Evolutionary conservation across 2,113 vertebrate species (phyloP).

Genomic region (Eonycteris spelaea): DNA sequence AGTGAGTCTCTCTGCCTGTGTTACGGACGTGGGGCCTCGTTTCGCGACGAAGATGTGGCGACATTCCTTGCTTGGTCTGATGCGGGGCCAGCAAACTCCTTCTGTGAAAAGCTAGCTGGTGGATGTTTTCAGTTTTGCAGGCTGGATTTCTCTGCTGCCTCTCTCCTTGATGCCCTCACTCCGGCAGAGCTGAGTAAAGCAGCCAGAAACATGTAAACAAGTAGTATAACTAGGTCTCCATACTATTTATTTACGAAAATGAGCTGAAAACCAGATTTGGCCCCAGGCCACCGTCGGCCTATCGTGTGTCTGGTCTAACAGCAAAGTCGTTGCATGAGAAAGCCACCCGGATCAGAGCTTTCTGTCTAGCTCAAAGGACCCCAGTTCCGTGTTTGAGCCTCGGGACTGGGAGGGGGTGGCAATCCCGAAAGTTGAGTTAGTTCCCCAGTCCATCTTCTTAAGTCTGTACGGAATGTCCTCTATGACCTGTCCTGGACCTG

Average conservation of each 20-base stretch:
- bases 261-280: background rate
- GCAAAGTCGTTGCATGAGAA: background rate
- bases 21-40: background rate
- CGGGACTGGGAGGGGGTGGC: too few relatives aligned
- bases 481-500: background rate
- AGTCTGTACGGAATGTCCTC: background rate
- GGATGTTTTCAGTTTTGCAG: background rate
- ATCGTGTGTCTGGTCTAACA: background rate
- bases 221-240: background rate
- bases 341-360: background rate
- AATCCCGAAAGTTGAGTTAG: background rate
- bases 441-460: background rate
- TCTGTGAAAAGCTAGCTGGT: fast-evolving
- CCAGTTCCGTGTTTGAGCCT: too few relatives aligned
- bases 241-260: fast-evolving
- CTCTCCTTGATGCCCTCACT: too few relatives aligned
- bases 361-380: background rate
- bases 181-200: background rate
- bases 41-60: fast-evolving
- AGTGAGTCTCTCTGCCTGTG: background rate
- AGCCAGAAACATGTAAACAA: fast-evolving
- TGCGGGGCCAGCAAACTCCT: fast-evolving
- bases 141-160: background rate
- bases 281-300: background rate
- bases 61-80: background rate